Evolutionary conservation across 2,113 vertebrate species (phyloP).

Genomic region (Pica pica): DNA sequence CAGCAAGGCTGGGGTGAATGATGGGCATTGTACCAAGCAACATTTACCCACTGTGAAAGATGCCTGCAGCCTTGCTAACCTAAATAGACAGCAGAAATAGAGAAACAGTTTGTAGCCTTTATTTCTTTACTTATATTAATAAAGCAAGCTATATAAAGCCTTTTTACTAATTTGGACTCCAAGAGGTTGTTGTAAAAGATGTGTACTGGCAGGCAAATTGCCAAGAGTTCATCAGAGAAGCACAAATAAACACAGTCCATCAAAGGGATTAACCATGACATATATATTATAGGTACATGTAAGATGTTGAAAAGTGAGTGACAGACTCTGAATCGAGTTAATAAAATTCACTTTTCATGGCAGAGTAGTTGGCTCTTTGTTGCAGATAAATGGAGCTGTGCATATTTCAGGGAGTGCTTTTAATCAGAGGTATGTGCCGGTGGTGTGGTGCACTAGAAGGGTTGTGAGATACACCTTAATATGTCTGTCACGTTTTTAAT

Average conservation of each 20-base stretch:
- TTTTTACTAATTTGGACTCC: background rate
- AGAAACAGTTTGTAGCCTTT: background rate
- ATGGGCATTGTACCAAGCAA: background rate
- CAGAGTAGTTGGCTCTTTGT: background rate
- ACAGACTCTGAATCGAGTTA: conserved; percentile 17
- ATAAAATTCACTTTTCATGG: conserved; percentile 8
- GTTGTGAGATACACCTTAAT: background rate
- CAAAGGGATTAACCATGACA: background rate
- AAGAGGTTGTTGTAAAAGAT: background rate
- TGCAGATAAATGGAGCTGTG: background rate
- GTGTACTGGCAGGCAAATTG: background rate
- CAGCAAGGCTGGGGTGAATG: background rate
- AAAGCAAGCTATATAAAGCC: background rate
- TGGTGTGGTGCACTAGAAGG: background rate
- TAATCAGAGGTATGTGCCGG: background rate
- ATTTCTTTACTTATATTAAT: background rate
- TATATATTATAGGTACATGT: background rate
- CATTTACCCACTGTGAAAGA: background rate
- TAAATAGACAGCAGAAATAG: background rate
- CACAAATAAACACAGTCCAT: background rate
- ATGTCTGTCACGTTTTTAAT: background rate
- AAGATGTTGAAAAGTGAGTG: background rate
- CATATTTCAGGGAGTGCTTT: background rate
- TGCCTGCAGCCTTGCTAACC: background rate
- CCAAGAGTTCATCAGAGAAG: background rate